Evolutionary conservation across 2,888 invertebrate genomes (phyloP), one percentile per base, ranked within the genome.

Genomic region (Mesochorus sp.): DNA sequence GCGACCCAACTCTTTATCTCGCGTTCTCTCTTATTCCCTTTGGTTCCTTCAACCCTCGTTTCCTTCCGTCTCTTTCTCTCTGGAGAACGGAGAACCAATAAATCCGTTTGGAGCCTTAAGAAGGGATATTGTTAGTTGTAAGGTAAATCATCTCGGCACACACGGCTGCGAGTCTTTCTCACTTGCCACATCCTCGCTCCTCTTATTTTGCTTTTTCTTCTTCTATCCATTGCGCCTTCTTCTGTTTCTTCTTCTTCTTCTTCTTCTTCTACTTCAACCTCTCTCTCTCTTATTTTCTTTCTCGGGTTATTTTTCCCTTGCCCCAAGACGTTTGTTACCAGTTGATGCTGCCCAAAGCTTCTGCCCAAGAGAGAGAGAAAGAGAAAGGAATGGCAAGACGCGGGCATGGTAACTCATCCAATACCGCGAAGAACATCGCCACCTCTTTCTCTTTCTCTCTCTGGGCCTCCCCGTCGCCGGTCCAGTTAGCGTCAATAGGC

Each of bases 91-190:
- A 85, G 86, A 86, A 88, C 88, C 86, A 88, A 89, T 89, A 89
- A 89, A 89, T 89, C 86, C 89, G 84, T 85, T n/a, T 84, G 84
- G 84, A 79, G 83, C 84, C 85, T 83, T 84, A 83, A 87, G 88
- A 86, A 88, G 86, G 88, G 87, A 88, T 89, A 89, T 89, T 89
- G 88, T 89, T 88, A 88, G 88, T 87, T 89, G 89, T 88, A 84
- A 89, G 89, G 89, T 89, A 89, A 89, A 89, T 88, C 89, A 89
- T 89, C 87, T 88, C 86, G 84, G 83, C 85, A 82, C 59, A 59
- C 70, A 68, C 71, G 66, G 80, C 71, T 70, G 59, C 57, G 79
- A 70, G 75, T 67, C 76, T 83, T 85, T 86, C 85, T 84, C 83
- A 75, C 28, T 85, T 78, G 81, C 80, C 81, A 79, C 39, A 26